Evolutionary conservation across 92 coral and sea anemone species (phyloP).

Genomic region (Porites divaricata): DNA sequence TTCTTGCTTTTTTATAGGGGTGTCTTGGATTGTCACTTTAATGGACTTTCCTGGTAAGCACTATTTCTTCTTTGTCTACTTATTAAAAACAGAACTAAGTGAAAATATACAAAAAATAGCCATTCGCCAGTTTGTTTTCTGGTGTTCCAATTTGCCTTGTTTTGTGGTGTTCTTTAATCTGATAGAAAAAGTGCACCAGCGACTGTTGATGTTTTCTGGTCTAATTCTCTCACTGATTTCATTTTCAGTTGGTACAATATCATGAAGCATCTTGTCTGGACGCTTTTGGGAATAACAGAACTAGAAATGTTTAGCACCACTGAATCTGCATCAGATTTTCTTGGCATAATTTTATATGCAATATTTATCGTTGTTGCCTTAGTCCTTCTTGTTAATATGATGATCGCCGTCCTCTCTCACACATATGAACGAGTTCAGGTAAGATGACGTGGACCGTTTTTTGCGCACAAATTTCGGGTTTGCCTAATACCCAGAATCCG

Average conservation of each 20-base stretch:
- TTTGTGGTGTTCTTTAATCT: background rate
- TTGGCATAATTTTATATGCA: constrained; percentile 30
- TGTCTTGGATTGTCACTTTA: background rate
- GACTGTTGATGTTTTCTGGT: background rate
- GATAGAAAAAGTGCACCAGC: background rate
- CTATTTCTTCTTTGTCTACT: no score
- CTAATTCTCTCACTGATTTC: background rate
- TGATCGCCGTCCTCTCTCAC: constrained; percentile 46
- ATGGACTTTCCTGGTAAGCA: constrained; percentile 27
- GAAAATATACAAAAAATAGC: background rate
- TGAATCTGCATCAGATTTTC: constrained; percentile 20
- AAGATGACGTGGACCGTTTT: background rate
- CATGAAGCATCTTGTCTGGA: constrained; percentile 28
- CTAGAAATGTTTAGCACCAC: constrained; percentile 18
- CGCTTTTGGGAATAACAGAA: constrained; percentile 41
- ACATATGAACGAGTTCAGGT: constrained; percentile 49
- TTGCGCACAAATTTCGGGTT: background rate
- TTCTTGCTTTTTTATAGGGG: background rate
- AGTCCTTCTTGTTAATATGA: constrained; percentile 44
- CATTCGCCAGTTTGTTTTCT: no score
- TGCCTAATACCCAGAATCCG: no score
- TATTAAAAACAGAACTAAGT: no score
- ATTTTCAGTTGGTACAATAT: constrained; percentile 27
- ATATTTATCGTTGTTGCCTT: constrained; percentile 31
- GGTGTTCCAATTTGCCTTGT: no score